These are phyloP conservation scores for Azemiops feae DNA, from an alignment of 2,113 vertebrate genomes.

Conservation along the genomic window DNA sequence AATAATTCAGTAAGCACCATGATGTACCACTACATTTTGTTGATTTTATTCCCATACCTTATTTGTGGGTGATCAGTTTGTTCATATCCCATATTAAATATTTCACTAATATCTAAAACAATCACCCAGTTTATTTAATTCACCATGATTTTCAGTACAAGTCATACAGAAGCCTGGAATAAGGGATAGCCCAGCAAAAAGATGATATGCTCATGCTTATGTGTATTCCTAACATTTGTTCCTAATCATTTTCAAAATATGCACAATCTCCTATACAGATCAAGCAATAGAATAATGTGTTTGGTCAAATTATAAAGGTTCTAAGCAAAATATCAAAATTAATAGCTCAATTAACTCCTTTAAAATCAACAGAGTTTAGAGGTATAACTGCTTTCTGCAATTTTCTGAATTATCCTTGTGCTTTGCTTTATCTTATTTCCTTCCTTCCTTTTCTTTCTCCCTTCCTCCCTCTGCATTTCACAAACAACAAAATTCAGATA, in stretches of 20 bases:
- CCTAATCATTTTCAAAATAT: neutral
- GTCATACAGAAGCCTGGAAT: neutral
- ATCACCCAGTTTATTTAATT: neutral
- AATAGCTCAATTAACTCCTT: no score
- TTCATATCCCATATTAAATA: neutral
- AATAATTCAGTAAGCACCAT: neutral
- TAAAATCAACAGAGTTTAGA: neutral
- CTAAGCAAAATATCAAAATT: neutral
- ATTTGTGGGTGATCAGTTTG: neutral
- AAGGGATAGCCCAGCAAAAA: neutral
- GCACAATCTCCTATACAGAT: neutral
- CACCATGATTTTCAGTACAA: neutral
- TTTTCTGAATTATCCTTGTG: neutral
- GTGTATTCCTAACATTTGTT: neutral
- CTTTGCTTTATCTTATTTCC: neutral
- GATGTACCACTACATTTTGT: neutral
- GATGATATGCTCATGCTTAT: neutral
- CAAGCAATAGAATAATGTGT: neutral
- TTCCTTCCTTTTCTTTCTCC: neutral
- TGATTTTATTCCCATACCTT: neutral
- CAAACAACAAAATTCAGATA: neutral
- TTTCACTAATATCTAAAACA: neutral
- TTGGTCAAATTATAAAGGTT: neutral
- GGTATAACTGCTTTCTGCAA: neutral
- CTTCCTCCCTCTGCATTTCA: neutral